These are phyloP conservation scores for Drosophila atroscutellata DNA, from an alignment of 2,888 invertebrate species.

Conservation along the genomic window DNA sequence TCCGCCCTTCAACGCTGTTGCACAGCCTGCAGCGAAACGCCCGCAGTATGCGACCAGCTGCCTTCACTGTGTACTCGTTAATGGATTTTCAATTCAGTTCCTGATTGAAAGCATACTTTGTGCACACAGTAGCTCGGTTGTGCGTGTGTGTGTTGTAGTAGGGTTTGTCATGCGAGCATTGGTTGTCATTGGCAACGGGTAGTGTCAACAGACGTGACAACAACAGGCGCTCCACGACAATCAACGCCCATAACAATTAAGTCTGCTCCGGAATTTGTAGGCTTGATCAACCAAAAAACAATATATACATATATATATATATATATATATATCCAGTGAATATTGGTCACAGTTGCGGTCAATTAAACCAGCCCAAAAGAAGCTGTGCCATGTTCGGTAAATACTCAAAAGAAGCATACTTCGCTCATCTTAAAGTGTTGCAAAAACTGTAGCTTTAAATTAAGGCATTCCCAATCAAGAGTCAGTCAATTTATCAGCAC, in stretches of 20 bases:
- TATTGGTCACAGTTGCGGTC: neutral
- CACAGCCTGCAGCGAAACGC: slow-evolving; percentile 9
- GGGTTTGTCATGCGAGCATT: slow-evolving; percentile 57
- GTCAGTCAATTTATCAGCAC: neutral
- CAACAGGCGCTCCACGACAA: slow-evolving; percentile 47
- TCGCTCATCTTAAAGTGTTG: neutral
- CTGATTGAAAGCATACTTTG: slow-evolving; percentile 81
- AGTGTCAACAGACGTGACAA: slow-evolving; percentile 70
- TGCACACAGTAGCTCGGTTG: slow-evolving; percentile 12
- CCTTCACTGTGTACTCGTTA: slow-evolving; percentile 75
- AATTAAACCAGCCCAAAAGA: neutral
- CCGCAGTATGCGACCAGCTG: slow-evolving; percentile 47
- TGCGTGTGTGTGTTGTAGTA: slow-evolving; percentile 12
- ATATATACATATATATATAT: neutral
- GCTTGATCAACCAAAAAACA: neutral
- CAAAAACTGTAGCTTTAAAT: neutral
- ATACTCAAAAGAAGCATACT: neutral
- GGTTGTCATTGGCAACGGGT: slow-evolving; percentile 78
- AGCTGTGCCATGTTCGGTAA: neutral
- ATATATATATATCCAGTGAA: slow-evolving; percentile 1
- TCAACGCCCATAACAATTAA: slow-evolving; percentile 43
- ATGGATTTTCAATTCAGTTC: slow-evolving; percentile 81
- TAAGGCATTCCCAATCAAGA: neutral
- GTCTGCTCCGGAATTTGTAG: slow-evolving; percentile 1
- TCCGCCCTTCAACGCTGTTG: slow-evolving; percentile 2